phyloP scores from a whole-genome alignment of 2,888 invertebrate species.

The Sarcophaga subvicina region DNA sequence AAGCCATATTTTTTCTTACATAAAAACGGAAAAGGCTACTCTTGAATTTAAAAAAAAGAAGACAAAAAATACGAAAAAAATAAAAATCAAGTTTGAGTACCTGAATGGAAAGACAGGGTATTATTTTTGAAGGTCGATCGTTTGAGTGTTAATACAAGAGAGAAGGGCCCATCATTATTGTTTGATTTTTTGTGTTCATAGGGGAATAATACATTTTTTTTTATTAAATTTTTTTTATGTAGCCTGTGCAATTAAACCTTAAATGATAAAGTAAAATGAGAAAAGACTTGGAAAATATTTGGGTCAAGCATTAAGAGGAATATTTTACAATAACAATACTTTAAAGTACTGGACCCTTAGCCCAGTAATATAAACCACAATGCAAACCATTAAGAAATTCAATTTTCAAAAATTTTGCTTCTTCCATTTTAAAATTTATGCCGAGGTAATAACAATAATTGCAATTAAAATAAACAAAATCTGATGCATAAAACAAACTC shows the following conservation, averaged over 20 bases:
- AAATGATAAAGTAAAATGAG: not conserved
- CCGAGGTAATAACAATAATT: too few species aligned
- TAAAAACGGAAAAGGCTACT: not conserved
- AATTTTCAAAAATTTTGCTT: too few species aligned
- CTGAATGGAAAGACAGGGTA: not conserved
- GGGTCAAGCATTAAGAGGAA: not conserved
- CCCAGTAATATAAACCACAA: too few species aligned
- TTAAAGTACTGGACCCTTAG: too few species aligned
- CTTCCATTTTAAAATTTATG: too few species aligned
- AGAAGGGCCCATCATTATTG: conserved; percentile 17
- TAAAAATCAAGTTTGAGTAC: not conserved
- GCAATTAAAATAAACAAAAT: too few species aligned
- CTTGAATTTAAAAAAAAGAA: not conserved
- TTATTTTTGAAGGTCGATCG: conserved; percentile 45
- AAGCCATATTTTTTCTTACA: not conserved
- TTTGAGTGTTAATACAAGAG: conserved; percentile 22
- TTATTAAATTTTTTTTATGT: not conserved
- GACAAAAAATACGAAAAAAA: too few species aligned
- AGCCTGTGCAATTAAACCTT: not conserved
- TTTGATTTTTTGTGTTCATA: not conserved
- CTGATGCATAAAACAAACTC: too few species aligned
- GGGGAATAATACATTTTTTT: not conserved
- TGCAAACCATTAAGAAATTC: too few species aligned
- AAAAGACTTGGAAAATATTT: not conserved
- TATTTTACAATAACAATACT: not conserved